Conservation (phyloP, 2,113 vertebrate genomes). For the Oenanthe oenanthe region DNA sequence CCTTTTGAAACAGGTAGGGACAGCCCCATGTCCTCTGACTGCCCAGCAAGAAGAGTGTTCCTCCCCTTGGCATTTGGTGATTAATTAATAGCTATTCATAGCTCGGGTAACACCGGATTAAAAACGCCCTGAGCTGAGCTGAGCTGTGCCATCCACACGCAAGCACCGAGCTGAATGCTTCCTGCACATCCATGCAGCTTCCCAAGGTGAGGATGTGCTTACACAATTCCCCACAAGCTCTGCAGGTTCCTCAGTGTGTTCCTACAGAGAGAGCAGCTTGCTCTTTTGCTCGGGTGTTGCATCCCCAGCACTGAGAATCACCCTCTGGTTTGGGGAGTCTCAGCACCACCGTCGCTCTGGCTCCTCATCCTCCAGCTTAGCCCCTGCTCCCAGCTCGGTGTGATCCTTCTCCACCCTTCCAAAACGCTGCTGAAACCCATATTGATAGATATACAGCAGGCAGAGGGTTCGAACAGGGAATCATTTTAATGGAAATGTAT, state of each 20-base stretch:
- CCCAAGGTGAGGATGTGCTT: neutral
- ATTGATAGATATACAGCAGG: neutral
- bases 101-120: neutral
- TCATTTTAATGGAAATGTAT: conserved; percentile 16
- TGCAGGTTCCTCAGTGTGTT: neutral
- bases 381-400: neutral
- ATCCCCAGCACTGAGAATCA: neutral
- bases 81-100: conserved; percentile 5
- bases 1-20: neutral
- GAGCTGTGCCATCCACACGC: neutral
- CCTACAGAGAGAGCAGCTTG: neutral
- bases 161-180: neutral
- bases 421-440: neutral
- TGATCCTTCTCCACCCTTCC: neutral
- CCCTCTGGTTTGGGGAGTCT: neutral
- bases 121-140: neutral
- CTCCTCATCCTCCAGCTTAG: neutral
- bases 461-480: neutral
- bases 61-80: neutral
- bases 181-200: neutral
- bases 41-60: neutral
- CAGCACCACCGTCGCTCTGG: neutral
- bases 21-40: neutral
- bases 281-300: neutral
- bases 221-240: neutral